Percentiles rank a stretch among this genome's conserved stretches.
phyloP scores from a whole-genome alignment of 1,140 invertebrate genomes.

The Drosophila ohnishii region DNA sequence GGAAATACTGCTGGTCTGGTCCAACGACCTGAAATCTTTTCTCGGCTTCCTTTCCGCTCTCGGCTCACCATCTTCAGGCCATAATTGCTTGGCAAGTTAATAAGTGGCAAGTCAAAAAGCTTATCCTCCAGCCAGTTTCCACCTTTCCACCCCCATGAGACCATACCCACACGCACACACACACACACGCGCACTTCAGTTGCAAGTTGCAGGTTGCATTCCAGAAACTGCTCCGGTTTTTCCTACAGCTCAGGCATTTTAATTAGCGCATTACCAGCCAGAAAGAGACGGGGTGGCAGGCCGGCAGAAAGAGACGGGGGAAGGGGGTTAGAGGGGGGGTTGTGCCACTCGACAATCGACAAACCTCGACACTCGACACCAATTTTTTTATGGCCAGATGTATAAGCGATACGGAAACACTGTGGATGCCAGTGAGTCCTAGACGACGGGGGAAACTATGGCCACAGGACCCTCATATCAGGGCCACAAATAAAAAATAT shows the following conservation, averaged over 20 bases:
- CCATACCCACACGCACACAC: neutral
- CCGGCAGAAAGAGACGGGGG: neutral
- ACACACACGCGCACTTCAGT: neutral
- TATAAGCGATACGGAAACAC: constrained; percentile 13
- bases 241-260: constrained; percentile 49
- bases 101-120: constrained; percentile 70
- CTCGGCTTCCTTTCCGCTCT: constrained; percentile 45
- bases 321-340: neutral
- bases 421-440: neutral
- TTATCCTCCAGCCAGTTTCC: constrained; percentile 41
- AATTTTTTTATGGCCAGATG: constrained; percentile 42
- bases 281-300: neutral
- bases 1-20: constrained; percentile 26
- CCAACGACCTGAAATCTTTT: constrained; percentile 51
- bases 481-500: no score
- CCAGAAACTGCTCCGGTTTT: constrained; percentile 19
- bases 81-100: constrained; percentile 77
- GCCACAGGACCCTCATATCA: no score
- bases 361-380: constrained; percentile 46
- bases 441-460: neutral
- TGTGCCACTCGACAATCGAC: constrained; percentile 44
- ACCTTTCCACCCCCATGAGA: constrained; percentile 14
- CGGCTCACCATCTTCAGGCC: constrained; percentile 38
- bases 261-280: constrained; percentile 69
- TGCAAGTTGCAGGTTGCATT: constrained; percentile 25